Base-by-base conservation (phyloP, 1,140 invertebrate genomes). In the Scaptomyza hsui region DNA sequence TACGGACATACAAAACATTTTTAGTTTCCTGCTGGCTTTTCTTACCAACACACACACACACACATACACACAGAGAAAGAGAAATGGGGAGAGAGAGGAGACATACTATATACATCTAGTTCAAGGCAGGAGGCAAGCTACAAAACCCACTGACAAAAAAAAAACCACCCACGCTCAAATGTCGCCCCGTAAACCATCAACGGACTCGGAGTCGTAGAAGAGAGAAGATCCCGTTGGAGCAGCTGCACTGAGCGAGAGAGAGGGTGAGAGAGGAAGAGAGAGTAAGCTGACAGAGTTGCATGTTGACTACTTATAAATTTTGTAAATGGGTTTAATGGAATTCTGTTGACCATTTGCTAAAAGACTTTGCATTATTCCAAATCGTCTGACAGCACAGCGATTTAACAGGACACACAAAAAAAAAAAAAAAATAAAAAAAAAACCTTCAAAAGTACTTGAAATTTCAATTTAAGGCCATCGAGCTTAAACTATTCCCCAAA, bases 1-100 rank as follows among this genome's bases (percentile, higher is more conserved):
- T 88, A 88, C 82, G 67, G 77, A 88, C 82, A 82, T 88, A 88
- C 83, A 88, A 88, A 88, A 88, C 82, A 88, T 88, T 88, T 88
- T 88, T 88, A 88, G 82, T 88, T 86, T 86, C 82, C 82, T 81
- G 78, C 81, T 86, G 78, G 74, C 78, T 78, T 75, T 85, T 60
- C 81, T 73, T 71, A 39, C 63, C 5, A 21, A 57, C 48, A 56
- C 62, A 47, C 24, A 41, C 15, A 35, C 32, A 42, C 45, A 52
- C 35, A 45, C 51, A 70, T 35, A 19, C 52, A 74, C 67, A 69
- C 47, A 56, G 47, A 57, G 26, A 29, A 1, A 29, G 9, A 29
- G 6, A 4, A 4, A 21, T 4, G 9, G 24, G 9, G 75, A 55
- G 35, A 57, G 52, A 57, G 51, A 47, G 61, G 67, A 21, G 19